Evolutionary conservation across 2,113 vertebrate genomes (phyloP).

Genomic region (Poecile atricapillus): DNA sequence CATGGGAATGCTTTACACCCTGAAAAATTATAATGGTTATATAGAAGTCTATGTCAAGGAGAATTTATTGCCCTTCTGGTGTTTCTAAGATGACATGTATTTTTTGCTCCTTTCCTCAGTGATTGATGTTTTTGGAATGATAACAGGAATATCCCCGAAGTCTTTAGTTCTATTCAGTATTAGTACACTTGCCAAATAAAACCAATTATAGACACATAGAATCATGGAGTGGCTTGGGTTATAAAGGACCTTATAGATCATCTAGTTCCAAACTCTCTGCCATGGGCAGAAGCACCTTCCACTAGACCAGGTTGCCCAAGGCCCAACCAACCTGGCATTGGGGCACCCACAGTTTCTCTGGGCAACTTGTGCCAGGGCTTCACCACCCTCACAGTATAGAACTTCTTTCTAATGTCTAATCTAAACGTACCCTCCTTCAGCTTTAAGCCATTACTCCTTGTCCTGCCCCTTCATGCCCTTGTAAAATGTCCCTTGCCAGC

Average conservation of each 20-base stretch:
- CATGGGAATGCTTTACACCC: background rate
- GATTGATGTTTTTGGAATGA: background rate
- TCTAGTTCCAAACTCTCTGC: background rate
- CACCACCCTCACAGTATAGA: background rate
- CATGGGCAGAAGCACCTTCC: background rate
- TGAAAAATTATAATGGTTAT: background rate
- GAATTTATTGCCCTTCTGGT: background rate
- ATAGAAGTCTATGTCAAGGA: background rate
- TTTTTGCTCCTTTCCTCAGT: background rate
- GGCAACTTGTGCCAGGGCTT: background rate
- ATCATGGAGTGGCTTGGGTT: background rate
- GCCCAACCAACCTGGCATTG: background rate
- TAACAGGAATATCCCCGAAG: background rate
- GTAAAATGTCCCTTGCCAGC: background rate
- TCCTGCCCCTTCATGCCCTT: background rate
- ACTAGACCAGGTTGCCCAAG: background rate
- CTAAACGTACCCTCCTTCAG: background rate
- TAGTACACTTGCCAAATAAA: background rate
- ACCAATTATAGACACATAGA: background rate
- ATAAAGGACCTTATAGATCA: background rate
- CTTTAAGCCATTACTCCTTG: background rate
- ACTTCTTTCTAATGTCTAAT: background rate
- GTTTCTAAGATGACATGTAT: background rate
- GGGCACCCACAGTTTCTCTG: background rate
- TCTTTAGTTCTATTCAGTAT: background rate